These are phyloP conservation scores for Mystacornis crossleyi DNA, from an alignment of 2,113 vertebrate species.

Conservation along the genomic window DNA sequence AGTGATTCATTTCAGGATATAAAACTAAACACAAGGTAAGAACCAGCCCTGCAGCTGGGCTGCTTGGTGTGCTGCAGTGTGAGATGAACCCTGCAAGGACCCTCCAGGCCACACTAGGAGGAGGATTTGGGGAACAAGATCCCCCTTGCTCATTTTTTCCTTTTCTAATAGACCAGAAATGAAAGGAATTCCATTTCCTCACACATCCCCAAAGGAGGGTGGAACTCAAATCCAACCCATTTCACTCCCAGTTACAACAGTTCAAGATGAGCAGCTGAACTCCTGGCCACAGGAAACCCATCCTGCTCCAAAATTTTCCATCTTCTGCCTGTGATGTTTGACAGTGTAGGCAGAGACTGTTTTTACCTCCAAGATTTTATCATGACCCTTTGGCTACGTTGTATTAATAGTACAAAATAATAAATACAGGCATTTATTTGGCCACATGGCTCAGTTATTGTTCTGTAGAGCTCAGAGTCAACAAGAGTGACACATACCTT, in stretches of 20 bases:
- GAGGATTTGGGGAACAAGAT: neutral
- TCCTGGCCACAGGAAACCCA: neutral
- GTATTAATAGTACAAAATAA: neutral
- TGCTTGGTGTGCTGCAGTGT: neutral
- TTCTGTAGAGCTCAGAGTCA: neutral
- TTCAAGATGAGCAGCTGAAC: neutral
- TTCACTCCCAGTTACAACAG: neutral
- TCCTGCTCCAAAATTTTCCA: neutral
- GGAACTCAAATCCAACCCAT: neutral
- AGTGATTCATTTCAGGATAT: neutral
- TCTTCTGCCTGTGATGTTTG: neutral
- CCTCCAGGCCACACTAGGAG: neutral
- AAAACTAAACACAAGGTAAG: neutral
- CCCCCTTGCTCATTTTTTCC: neutral
- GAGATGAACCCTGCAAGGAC: neutral
- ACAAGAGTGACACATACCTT: slow-evolving; percentile 77
- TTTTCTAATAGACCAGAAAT: neutral
- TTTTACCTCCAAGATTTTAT: neutral
- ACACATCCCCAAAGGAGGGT: neutral
- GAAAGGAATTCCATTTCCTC: neutral
- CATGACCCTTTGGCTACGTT: fast-evolving
- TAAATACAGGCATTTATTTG: neutral
- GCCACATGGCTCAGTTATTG: neutral
- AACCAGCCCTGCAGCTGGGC: neutral
- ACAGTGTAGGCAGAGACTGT: neutral